Percentiles rank a stretch among this genome's conserved stretches.
These are phyloP conservation scores for Acrobeloides nanus DNA, from an alignment of 2,888 invertebrate genomes.

Conservation along the genomic window DNA sequence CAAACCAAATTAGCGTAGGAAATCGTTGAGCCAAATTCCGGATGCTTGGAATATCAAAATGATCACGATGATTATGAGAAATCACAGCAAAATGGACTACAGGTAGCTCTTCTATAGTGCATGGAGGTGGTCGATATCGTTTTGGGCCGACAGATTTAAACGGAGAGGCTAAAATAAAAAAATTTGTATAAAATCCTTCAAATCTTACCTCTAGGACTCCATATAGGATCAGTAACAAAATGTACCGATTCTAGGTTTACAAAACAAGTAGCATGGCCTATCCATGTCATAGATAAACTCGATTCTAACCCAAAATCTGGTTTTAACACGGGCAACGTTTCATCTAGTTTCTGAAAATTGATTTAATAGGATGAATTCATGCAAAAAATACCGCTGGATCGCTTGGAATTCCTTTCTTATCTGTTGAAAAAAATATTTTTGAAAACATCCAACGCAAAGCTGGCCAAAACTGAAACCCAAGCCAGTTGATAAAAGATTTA, in stretches of 20 bases:
- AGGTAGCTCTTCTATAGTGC: conserved; percentile 56
- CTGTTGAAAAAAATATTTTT: too few species aligned
- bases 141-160: conserved; percentile 53
- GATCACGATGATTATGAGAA: conserved; percentile 60
- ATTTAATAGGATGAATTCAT: too few species aligned
- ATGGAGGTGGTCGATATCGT: conserved; percentile 55
- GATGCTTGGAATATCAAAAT: conserved; percentile 54
- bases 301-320: conserved; percentile 14
- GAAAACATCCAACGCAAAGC: too few species aligned
- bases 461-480: too few species aligned
- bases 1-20: conserved; percentile 56
- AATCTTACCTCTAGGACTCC: too few species aligned
- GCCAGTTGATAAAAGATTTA: too few species aligned
- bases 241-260: conserved; percentile 55
- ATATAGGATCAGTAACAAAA: conserved; percentile 59
- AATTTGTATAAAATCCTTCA: too few species aligned
- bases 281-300: conserved; percentile 53
- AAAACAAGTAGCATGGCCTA: conserved; percentile 59
- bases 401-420: too few species aligned
- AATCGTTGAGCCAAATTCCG: conserved; percentile 17
- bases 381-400: too few species aligned
- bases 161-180: conserved; percentile 47
- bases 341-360: conserved; percentile 13
- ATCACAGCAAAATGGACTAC: conserved; percentile 56
- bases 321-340: conserved; percentile 16